Conservation (phyloP, 2,797 vertebrate genomes). For the Enteromius viviparus region DNA sequence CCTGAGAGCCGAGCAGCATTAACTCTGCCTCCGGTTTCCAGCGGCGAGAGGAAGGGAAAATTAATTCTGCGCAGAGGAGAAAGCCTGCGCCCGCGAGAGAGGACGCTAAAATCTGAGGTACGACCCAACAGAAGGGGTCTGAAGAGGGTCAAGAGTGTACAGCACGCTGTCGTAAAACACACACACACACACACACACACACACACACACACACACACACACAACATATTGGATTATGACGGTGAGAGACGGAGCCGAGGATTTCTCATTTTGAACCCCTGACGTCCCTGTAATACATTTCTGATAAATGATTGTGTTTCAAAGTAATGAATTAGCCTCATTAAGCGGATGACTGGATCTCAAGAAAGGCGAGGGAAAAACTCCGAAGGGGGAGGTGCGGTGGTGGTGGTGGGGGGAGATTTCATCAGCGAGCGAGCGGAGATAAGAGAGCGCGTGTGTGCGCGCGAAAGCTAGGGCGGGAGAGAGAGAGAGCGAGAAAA, state of each 20-base stretch:
- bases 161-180: slow-evolving; percentile 7
- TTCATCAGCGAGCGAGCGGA: slow-evolving; percentile 40
- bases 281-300: slow-evolving; percentile 55
- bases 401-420: background rate
- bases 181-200: slow-evolving; percentile 3
- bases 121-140: slow-evolving; percentile 27
- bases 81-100: slow-evolving; percentile 12
- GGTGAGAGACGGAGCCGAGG: slow-evolving; percentile 30
- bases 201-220: background rate
- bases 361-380: slow-evolving; percentile 51
- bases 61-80: slow-evolving; percentile 41
- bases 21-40: slow-evolving; percentile 46
- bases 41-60: slow-evolving; percentile 46
- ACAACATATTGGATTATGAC: slow-evolving; percentile 34
- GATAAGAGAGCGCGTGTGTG: slow-evolving; percentile 47
- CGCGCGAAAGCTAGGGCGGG: background rate
- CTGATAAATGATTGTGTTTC: slow-evolving; percentile 61
- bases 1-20: slow-evolving; percentile 46
- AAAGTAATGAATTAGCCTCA: slow-evolving; percentile 61
- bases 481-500: background rate
- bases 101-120: slow-evolving; percentile 14
- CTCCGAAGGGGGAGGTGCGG: slow-evolving; percentile 34
- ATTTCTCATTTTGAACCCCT: slow-evolving; percentile 45
- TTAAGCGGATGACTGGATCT: slow-evolving; percentile 62
- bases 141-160: slow-evolving; percentile 41